Evolutionary conservation across 1,140 invertebrate genomes (phyloP).

Genomic region (Brachionus calyciflorus): DNA sequence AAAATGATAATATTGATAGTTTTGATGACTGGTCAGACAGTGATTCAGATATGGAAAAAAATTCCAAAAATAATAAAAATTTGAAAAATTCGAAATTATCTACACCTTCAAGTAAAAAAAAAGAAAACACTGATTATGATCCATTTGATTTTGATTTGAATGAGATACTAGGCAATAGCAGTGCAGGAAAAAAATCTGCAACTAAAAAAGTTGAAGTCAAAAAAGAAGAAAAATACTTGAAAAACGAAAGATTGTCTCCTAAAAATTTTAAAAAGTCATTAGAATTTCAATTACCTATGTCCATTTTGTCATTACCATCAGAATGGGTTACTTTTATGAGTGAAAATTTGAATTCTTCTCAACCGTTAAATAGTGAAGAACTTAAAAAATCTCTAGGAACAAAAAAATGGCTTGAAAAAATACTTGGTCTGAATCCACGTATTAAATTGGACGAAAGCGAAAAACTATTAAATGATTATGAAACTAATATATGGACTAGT

Average conservation of each 20-base stretch:
- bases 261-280: not conserved
- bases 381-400: not conserved
- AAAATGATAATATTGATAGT: not conserved
- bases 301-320: not conserved
- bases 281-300: not conserved
- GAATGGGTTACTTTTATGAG: constrained; percentile 7
- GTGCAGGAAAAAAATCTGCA: not conserved
- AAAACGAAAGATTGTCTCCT: not conserved
- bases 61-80: not conserved
- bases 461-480: not conserved
- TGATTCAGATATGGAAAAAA: not conserved
- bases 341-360: not conserved
- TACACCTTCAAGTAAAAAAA: not conserved
- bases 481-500: constrained; percentile 20
- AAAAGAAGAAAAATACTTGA: not conserved
- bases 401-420: constrained; percentile 16
- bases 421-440: not conserved
- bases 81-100: constrained; percentile 2
- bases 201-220: not conserved
- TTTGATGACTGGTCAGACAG: constrained; percentile 26
- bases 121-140: not conserved
- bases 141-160: constrained; percentile 34
- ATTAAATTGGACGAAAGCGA: not conserved
- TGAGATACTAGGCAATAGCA: not conserved
- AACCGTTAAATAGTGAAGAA: not conserved